phyloP scores from a whole-genome alignment of 2,797 vertebrate species.

The Petrocephalus schoutedeni region DNA sequence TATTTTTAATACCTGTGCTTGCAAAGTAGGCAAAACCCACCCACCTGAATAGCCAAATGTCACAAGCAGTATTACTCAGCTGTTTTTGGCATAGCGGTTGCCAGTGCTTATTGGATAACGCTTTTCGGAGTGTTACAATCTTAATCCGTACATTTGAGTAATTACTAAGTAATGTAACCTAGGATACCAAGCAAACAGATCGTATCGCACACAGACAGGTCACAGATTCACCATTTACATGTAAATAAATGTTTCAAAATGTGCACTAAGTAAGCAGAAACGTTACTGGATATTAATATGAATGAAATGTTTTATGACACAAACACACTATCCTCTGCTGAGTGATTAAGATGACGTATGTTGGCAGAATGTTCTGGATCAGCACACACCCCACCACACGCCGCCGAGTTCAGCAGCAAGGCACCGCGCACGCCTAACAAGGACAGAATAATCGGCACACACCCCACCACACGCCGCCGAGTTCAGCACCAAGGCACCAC shows the following conservation, averaged over 20 bases:
- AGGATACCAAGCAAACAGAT: background rate
- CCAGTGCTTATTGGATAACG: background rate
- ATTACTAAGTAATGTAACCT: background rate
- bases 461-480: background rate
- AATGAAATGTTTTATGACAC: background rate
- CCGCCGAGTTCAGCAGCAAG: background rate
- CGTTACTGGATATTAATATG: background rate
- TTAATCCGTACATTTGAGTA: background rate
- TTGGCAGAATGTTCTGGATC: background rate
- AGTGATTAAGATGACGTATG: background rate
- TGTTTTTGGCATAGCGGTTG: background rate
- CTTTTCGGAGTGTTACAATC: constrained; percentile 1
- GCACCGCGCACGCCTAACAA: background rate
- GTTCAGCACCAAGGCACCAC: background rate
- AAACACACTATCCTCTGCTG: background rate
- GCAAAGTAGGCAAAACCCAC: background rate
- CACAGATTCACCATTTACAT: background rate
- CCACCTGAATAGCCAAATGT: background rate
- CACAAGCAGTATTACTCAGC: background rate
- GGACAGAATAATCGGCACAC: background rate
- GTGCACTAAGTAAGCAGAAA: background rate
- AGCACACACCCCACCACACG: background rate
- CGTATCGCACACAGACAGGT: background rate
- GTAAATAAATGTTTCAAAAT: background rate
- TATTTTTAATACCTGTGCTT: background rate